Conservation (phyloP, 2,797 vertebrate genomes). For the Lycodopsis pacificus region DNA sequence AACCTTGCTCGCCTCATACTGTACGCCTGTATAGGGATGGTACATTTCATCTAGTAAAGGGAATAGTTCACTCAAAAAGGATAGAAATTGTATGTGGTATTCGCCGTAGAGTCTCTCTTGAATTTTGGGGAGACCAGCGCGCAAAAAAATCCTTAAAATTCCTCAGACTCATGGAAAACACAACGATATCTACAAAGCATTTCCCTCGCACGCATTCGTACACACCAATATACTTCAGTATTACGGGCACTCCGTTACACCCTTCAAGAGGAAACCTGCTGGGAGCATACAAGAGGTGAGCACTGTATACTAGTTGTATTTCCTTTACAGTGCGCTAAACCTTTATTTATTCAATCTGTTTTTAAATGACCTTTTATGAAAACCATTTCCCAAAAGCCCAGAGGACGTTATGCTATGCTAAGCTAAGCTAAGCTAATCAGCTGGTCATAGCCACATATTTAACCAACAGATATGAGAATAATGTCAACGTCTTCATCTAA, state of each 20-base stretch:
- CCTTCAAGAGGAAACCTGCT: not conserved
- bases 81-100: not conserved
- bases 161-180: not conserved
- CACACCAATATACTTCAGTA: not conserved
- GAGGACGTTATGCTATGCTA: no score
- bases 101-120: not conserved
- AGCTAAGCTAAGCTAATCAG: no score
- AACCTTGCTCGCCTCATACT: not conserved
- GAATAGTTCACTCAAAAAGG: not conserved
- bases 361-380: not conserved
- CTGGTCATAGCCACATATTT: not conserved
- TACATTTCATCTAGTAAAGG: not conserved
- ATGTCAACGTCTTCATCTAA: not conserved
- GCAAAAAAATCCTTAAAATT: no score
- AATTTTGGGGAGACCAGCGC: not conserved
- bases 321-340: not conserved
- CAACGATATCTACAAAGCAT: not conserved
- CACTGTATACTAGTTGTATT: not conserved
- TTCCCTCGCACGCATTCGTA: not conserved
- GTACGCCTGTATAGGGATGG: not conserved
- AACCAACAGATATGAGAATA: not conserved
- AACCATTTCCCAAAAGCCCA: no score
- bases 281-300: not conserved
- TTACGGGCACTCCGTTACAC: not conserved
- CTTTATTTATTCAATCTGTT: not conserved